Base-by-base conservation (phyloP, 2,113 vertebrate genomes). In the Bubalus kerabau region DNA sequence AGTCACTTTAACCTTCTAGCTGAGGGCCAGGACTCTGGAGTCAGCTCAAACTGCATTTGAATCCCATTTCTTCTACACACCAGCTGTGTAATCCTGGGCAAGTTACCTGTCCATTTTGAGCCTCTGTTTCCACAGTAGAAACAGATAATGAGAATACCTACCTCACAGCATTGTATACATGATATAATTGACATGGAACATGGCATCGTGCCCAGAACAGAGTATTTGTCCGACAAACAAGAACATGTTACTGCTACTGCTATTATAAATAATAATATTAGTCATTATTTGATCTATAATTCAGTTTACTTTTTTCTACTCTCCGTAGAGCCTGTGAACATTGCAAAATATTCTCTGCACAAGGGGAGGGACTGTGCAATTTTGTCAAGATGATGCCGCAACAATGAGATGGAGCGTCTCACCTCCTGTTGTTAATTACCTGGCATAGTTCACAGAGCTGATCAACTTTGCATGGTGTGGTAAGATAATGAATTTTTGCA, bases 341-440 rank as follows among this genome's bases (percentile, higher is more conserved):
- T 32, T 48, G 14, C 7, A 81, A 3, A 50, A 54, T 50, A n/a
- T 46, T 91, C 26, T 17, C 62, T 87, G 48, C 24, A 84, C 54
- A 91, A 36, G 13, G 5, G 89, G 81, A 90, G 5, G 17, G 8
- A 40, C 56, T 76, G 57, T 54, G 43, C 13, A 59, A 3, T 87
- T 96, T 74, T 92, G 57, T 94, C 19, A 91, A 74, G 78, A 62
- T 67, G 78, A 86, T 9, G 23, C 26, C n/a, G 7, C 2, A 48
- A 57, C 30, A 57, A 6, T 59, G 85, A 91, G 62, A 87, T 36
- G 17, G 36, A 78, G 84, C 32, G 43, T 94, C 97, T 96, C 19
- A 60, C 76, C 24, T 60, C 89, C 92, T 0, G 67, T 92, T 96
- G 94, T 92, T 93, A 98, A 94, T 76, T 80, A 64, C 21, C 81